Percentiles rank a stretch among this genome's conserved stretches.
Conservation (phyloP, 2,888 invertebrate genomes). For the Trilocha varians region DNA sequence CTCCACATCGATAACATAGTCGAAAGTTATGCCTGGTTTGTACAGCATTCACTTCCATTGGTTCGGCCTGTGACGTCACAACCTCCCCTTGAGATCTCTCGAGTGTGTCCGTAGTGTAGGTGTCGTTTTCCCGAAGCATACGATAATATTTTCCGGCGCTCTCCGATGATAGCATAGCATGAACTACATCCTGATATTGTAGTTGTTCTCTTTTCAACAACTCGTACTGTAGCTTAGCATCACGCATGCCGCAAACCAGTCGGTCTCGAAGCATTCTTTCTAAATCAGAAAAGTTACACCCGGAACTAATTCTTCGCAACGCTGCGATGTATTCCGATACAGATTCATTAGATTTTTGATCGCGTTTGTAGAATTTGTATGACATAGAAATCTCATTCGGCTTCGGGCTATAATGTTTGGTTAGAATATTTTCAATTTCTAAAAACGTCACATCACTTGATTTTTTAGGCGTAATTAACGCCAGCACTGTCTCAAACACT, state of each 20-base stretch:
- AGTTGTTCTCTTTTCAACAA: slow-evolving; percentile 14
- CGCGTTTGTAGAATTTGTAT: slow-evolving; percentile 10
- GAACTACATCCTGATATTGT: slow-evolving; percentile 10
- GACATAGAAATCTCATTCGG: slow-evolving; percentile 8
- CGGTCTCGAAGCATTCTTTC: slow-evolving; percentile 16
- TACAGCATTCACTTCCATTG: too few relatives aligned
- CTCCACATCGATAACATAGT: too few relatives aligned
- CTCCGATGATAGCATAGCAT: slow-evolving; percentile 13
- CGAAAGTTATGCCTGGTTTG: too few relatives aligned
- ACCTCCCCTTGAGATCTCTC: too few relatives aligned
- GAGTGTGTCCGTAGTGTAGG: too few relatives aligned
- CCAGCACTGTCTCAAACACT: slow-evolving; percentile 4
- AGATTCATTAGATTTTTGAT: slow-evolving; percentile 6
- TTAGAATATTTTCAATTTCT: slow-evolving; percentile 3
- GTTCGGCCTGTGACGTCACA: too few relatives aligned
- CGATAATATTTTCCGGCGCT: slow-evolving; percentile 12
- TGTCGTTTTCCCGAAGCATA: slow-evolving; percentile 5
- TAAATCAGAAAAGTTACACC: slow-evolving; percentile 15
- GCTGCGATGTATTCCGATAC: slow-evolving; percentile 4
- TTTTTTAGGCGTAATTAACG: slow-evolving; percentile 4
- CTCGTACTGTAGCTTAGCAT: slow-evolving; percentile 12
- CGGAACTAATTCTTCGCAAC: slow-evolving; percentile 13
- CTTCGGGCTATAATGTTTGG: slow-evolving; percentile 10
- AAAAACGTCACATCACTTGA: slow-evolving; percentile 5
- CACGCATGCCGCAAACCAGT: slow-evolving; percentile 16